phyloP scores from a whole-genome alignment of 2,797 vertebrate species.

The Mus spretus region DNA sequence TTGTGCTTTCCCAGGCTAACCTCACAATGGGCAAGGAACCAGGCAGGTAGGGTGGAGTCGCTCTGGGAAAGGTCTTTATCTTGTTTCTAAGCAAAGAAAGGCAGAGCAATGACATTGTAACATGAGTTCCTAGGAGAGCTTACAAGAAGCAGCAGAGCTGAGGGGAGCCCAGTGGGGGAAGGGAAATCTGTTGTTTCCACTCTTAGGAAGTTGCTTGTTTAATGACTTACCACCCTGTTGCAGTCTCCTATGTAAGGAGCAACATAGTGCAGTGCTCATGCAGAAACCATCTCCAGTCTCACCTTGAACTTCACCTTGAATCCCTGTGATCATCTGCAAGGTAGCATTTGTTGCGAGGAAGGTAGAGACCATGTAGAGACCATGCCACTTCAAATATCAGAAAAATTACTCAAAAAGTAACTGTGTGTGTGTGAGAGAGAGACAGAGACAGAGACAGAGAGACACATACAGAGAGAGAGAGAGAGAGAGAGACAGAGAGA shows the following conservation, averaged over 20 bases:
- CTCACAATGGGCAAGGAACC: not conserved
- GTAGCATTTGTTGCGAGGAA: not conserved
- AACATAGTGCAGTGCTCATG: not conserved
- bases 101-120: not conserved
- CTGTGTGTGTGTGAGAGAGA: not conserved
- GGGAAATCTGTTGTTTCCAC: not conserved
- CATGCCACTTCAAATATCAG: not conserved
- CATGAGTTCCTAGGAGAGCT: not conserved
- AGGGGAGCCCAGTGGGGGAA: not conserved
- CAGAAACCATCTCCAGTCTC: fast-evolving
- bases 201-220: not conserved
- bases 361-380: too few relatives aligned
- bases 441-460: too few relatives aligned
- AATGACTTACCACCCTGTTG: not conserved
- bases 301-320: not conserved
- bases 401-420: not conserved
- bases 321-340: not conserved
- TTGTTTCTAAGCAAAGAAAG: not conserved
- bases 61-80: not conserved
- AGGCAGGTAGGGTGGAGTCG: fast-evolving
- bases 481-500: not conserved
- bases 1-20: not conserved
- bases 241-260: not conserved
- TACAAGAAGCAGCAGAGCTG: not conserved
- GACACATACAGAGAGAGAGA: too few relatives aligned